Conservation (phyloP, 2,113 vertebrate species). For the Pogonocichla stellata region DNA sequence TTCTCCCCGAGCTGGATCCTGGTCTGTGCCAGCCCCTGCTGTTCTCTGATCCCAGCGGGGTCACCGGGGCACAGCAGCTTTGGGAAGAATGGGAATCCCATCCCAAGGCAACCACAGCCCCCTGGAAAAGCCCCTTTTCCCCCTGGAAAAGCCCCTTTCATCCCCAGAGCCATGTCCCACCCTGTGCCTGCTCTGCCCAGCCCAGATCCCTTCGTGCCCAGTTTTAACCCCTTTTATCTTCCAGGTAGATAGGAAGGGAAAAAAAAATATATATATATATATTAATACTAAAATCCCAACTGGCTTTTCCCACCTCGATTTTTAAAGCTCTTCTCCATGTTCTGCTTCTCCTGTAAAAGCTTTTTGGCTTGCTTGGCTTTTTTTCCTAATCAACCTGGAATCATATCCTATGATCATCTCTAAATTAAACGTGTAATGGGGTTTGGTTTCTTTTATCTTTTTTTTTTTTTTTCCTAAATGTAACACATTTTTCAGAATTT, state of each 20-base stretch:
- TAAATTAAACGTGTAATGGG: conserved; percentile 58
- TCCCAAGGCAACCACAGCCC: neutral
- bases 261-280: neutral
- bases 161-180: neutral
- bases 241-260: neutral
- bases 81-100: neutral
- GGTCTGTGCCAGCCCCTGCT: neutral
- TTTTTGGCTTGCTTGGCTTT: conserved; percentile 72
- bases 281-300: neutral
- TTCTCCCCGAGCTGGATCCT: fast-evolving
- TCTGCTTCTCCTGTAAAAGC: conserved; percentile 56
- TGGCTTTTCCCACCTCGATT: neutral
- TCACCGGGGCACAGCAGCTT: neutral
- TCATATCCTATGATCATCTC: conserved; percentile 69
- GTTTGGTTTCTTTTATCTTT: conserved; percentile 24
- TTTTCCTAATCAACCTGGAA: conserved; percentile 69
- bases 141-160: neutral
- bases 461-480: neutral
- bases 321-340: conserved; percentile 28
- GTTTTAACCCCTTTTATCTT: neutral
- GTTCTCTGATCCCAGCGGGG: neutral
- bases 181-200: neutral
- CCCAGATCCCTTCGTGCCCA: neutral
- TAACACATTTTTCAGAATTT: conserved; percentile 43
- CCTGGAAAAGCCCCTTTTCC: neutral